phyloP scores from a whole-genome alignment of 2,888 invertebrate genomes.

The Cerceris rybyensis region DNA sequence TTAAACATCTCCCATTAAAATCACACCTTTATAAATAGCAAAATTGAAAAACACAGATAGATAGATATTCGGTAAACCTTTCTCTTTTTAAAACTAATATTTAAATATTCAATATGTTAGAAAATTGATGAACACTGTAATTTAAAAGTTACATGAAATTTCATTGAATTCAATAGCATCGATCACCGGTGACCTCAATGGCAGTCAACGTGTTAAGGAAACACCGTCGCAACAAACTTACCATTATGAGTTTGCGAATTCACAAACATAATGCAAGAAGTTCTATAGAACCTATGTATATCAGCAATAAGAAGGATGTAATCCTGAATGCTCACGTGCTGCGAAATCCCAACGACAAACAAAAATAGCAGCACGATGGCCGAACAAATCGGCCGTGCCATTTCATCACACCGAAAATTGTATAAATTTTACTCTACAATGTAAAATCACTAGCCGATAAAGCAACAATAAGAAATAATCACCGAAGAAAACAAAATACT shows the following conservation, averaged over 20 bases:
- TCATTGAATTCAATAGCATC: too few species aligned
- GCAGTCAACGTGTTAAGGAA: too few species aligned
- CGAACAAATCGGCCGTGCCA: constrained; percentile 16
- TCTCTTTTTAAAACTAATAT: too few species aligned
- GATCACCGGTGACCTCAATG: too few species aligned
- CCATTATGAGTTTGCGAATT: constrained; percentile 37
- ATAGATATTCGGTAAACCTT: too few species aligned
- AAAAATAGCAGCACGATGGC: constrained; percentile 14
- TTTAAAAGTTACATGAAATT: too few species aligned
- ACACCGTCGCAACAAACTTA: constrained; percentile 26
- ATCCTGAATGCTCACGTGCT: constrained; percentile 14
- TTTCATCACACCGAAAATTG: neutral
- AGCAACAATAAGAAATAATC: neutral
- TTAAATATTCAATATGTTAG: too few species aligned
- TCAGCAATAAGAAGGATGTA: constrained; percentile 52
- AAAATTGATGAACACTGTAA: too few species aligned
- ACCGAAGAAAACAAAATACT: neutral
- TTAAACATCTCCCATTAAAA: too few species aligned
- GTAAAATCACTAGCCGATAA: neutral
- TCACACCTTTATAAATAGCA: too few species aligned
- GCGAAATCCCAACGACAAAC: neutral
- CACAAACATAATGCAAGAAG: constrained; percentile 64
- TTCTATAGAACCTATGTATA: constrained; percentile 58
- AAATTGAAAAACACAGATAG: too few species aligned
- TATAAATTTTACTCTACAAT: neutral